Percentiles rank a stretch among this genome's conserved stretches.
Conservation (phyloP, 2,113 vertebrate species). For the Dolichallabes microphthalmus region DNA sequence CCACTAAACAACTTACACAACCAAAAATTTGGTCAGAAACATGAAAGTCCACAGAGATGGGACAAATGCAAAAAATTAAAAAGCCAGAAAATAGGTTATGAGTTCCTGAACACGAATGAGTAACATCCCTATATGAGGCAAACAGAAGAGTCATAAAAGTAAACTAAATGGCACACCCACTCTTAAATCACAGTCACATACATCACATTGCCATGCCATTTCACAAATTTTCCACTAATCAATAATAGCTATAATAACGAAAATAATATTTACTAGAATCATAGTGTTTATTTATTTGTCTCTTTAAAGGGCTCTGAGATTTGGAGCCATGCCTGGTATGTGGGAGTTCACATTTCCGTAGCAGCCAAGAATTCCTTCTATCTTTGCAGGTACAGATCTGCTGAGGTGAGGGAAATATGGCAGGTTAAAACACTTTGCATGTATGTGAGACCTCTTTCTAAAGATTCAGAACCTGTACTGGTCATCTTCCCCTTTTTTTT, state of each 20-base stretch:
- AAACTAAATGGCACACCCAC: not conserved
- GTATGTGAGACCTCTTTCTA: not conserved
- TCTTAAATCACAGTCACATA: not conserved
- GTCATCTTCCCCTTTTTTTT: not conserved
- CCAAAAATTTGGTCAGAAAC: not conserved
- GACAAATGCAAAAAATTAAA: not conserved
- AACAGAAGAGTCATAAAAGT: not conserved
- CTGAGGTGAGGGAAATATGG: slow-evolving; percentile 11
- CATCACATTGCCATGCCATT: not conserved
- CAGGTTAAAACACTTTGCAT: not conserved
- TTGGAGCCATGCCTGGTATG: not conserved
- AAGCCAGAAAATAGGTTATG: not conserved
- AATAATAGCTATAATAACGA: not conserved
- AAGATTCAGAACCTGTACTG: not conserved
- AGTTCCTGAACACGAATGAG: not conserved
- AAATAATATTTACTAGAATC: not conserved
- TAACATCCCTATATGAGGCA: not conserved
- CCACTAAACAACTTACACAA: not conserved
- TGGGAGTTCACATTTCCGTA: slow-evolving; percentile 17
- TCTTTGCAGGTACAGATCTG: not conserved
- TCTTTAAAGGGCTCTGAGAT: not conserved
- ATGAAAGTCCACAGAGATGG: not conserved
- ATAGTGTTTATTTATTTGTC: not conserved
- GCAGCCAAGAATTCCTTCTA: slow-evolving; percentile 11
- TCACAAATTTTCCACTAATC: not conserved